A percentile compares a stretch with the other conserved stretches of the same genome.
phyloP scores from a whole-genome alignment of 1,140 invertebrate genomes.

The Glomeris maerens region DNA sequence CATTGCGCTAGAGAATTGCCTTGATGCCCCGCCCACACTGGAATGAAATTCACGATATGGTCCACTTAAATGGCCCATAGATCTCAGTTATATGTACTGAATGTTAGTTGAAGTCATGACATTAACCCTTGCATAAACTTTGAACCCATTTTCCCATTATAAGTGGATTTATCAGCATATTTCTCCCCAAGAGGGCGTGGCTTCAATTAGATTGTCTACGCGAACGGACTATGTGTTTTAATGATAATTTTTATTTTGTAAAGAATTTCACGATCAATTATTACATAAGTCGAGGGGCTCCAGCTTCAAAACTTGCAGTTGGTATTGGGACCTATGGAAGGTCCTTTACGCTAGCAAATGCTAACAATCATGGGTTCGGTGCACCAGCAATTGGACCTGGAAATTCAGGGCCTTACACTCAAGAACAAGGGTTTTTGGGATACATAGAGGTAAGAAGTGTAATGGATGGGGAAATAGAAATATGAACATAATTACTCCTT shows the following conservation, averaged over 20 bases:
- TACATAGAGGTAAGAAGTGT: conserved; percentile 24
- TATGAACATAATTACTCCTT: not conserved
- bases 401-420: conserved; percentile 23
- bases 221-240: not conserved
- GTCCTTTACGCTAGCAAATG: conserved; percentile 25
- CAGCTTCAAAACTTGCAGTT: conserved; percentile 26
- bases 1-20: too few relatives aligned
- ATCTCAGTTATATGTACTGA: too few relatives aligned
- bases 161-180: not conserved
- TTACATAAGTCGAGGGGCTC: conserved; percentile 28
- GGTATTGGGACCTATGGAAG: conserved; percentile 31
- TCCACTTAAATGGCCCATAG: too few relatives aligned
- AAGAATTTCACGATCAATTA: conserved; percentile 31
- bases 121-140: too few relatives aligned
- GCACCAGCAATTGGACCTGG: conserved; percentile 22
- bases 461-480: not conserved
- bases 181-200: not conserved
- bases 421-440: conserved; percentile 25
- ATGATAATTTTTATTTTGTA: not conserved
- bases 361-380: conserved; percentile 21
- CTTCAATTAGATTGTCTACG: not conserved
- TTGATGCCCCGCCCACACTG: too few relatives aligned
- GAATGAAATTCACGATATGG: too few relatives aligned
- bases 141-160: not conserved
- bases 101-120: too few relatives aligned